Evolutionary conservation across 2,113 vertebrate species (phyloP).

Genomic region (Spea bombifrons): DNA sequence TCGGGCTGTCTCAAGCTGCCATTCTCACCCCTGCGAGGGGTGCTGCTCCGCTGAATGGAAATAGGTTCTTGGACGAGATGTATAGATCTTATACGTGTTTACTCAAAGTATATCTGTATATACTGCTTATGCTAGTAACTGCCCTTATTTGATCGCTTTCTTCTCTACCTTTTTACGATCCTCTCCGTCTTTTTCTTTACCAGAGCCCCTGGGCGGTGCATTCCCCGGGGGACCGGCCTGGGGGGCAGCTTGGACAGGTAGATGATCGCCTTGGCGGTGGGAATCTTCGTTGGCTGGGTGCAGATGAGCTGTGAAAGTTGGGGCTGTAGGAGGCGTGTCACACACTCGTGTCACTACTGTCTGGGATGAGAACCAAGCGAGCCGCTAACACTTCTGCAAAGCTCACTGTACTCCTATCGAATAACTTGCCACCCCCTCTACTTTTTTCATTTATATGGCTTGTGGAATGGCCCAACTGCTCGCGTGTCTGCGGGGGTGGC

Average conservation of each 20-base stretch:
- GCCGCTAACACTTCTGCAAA: neutral
- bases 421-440: rapidly evolving
- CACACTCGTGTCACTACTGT: neutral
- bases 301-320: rapidly evolving
- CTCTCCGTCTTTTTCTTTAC: constrained; percentile 80
- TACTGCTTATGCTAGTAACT: constrained; percentile 11
- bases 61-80: neutral
- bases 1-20: constrained; percentile 49
- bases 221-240: constrained; percentile 67
- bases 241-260: constrained; percentile 67
- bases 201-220: constrained; percentile 74
- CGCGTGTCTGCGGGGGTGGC: neutral
- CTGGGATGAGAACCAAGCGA: neutral
- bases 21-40: neutral
- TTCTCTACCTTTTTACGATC: constrained; percentile 82
- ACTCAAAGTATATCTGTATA: neutral
- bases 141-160: neutral
- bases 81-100: neutral
- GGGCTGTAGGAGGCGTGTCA: rapidly evolving
- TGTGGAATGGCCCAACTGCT: constrained; percentile 46
- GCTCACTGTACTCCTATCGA: constrained; percentile 1
- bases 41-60: neutral
- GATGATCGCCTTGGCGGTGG: constrained; percentile 39
- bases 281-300: constrained; percentile 10
- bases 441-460: neutral